These are phyloP conservation scores for Hylyphantes graminicola DNA, from an alignment of 1,140 invertebrate species.

Conservation along the genomic window DNA sequence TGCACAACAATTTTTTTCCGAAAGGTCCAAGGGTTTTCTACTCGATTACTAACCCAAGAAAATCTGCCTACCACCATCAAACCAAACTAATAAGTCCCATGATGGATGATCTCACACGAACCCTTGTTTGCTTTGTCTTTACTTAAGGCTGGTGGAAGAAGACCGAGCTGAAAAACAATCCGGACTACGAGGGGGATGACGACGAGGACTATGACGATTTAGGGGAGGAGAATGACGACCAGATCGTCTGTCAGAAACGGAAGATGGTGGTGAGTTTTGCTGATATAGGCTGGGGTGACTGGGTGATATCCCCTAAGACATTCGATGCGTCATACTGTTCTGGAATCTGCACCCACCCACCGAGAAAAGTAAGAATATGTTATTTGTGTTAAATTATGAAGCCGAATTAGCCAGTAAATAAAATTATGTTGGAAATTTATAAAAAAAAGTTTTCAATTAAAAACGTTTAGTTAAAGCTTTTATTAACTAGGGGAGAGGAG, in stretches of 20 bases:
- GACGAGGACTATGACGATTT: conserved; percentile 30
- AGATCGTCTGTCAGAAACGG: conserved; percentile 79
- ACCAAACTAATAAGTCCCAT: neutral
- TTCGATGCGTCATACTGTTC: conserved; percentile 93
- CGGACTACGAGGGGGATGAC: conserved; percentile 36
- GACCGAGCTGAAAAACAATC: conserved; percentile 20
- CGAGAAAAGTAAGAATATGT: conserved; percentile 29
- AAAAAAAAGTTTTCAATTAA: neutral
- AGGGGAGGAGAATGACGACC: neutral
- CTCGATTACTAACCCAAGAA: neutral
- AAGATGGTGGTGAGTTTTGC: conserved; percentile 92
- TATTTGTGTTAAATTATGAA: neutral
- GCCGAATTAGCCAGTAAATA: neutral
- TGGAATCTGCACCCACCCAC: conserved; percentile 82
- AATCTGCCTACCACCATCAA: neutral
- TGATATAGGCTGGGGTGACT: conserved; percentile 97
- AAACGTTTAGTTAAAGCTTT: too few relatives aligned
- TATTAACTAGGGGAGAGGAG: too few relatives aligned
- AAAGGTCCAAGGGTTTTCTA: neutral
- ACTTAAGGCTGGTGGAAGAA: conserved; percentile 25
- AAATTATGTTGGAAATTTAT: neutral
- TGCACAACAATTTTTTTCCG: too few relatives aligned
- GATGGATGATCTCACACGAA: too few relatives aligned
- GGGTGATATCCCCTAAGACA: conserved; percentile 93
- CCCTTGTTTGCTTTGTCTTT: neutral